These are phyloP conservation scores for Cataglyphis altisquamis DNA, from an alignment of 2,888 invertebrate species.

Conservation along the genomic window DNA sequence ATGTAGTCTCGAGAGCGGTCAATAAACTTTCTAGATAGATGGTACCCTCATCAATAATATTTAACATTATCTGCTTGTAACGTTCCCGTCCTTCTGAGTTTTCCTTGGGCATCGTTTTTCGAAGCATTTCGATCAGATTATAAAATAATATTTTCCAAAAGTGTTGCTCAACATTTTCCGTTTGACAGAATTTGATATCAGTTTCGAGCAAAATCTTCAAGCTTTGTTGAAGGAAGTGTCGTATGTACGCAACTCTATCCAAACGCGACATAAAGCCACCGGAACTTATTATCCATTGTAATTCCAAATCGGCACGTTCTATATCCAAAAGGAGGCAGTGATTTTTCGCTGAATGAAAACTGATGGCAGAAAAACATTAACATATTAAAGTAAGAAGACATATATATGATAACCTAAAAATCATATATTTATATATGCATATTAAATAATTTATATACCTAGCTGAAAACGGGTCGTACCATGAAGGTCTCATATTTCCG, in stretches of 20 bases:
- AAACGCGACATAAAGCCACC: conserved; percentile 90
- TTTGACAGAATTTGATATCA: conserved; percentile 95
- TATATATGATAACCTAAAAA: not conserved
- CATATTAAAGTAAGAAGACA: not conserved
- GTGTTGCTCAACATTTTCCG: conserved; percentile 95
- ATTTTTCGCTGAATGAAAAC: conserved; percentile 89
- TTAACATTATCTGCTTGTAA: conserved; percentile 89
- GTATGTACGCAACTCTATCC: conserved; percentile 89
- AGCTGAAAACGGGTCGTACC: conserved; percentile 89
- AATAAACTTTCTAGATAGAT: conserved; percentile 93
- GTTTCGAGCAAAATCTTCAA: conserved; percentile 90
- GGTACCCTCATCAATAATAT: conserved; percentile 93
- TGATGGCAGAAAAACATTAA: conserved; percentile 64
- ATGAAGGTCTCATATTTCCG: conserved; percentile 87
- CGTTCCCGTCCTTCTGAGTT: conserved; percentile 89
- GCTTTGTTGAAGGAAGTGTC: conserved; percentile 90
- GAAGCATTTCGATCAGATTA: conserved; percentile 93
- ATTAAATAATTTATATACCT: conserved; percentile 80
- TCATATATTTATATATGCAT: not conserved
- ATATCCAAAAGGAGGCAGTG: conserved; percentile 90
- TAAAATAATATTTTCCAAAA: conserved; percentile 97
- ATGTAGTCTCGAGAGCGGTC: conserved; percentile 91
- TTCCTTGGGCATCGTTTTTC: conserved; percentile 89
- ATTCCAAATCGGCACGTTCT: conserved; percentile 90
- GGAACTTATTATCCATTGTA: conserved; percentile 89